These are phyloP conservation scores for Orchesellides sinensis DNA, from an alignment of 2,888 invertebrate genomes.

Conservation along the genomic window DNA sequence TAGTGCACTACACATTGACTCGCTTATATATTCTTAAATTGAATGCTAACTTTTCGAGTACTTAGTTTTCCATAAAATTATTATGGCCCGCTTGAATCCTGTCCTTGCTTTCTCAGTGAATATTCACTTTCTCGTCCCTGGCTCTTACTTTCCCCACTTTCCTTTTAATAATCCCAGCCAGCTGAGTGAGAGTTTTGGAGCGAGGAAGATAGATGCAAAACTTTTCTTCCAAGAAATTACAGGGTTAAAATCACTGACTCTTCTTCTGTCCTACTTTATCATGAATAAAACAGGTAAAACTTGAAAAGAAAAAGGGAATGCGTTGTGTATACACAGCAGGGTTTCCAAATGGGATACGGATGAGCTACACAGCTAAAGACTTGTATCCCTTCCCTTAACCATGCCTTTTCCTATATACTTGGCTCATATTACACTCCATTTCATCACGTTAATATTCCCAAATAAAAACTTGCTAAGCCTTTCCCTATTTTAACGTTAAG, in stretches of 20 bases:
- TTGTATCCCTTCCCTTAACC: background rate
- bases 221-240: background rate
- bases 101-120: background rate
- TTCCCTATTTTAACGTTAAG: background rate
- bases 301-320: background rate
- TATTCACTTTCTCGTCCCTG: background rate
- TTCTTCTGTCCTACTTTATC: constrained; percentile 19
- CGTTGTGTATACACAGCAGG: background rate
- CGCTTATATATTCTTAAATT: constrained; percentile 23
- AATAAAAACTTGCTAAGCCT: constrained; percentile 42
- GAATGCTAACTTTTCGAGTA: constrained; percentile 45
- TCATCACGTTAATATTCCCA: constrained; percentile 15
- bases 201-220: background rate
- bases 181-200: background rate
- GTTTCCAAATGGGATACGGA: background rate
- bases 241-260: background rate
- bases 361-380: background rate
- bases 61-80: constrained; percentile 37
- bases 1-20: background rate
- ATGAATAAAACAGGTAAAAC: background rate
- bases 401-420: background rate
- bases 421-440: too few species aligned
- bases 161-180: background rate
- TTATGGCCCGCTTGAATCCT: constrained; percentile 1
- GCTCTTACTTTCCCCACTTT: background rate